These are phyloP conservation scores for Galaxea fascicularis DNA, from an alignment of 92 coral and sea anemone species.

Conservation along the genomic window DNA sequence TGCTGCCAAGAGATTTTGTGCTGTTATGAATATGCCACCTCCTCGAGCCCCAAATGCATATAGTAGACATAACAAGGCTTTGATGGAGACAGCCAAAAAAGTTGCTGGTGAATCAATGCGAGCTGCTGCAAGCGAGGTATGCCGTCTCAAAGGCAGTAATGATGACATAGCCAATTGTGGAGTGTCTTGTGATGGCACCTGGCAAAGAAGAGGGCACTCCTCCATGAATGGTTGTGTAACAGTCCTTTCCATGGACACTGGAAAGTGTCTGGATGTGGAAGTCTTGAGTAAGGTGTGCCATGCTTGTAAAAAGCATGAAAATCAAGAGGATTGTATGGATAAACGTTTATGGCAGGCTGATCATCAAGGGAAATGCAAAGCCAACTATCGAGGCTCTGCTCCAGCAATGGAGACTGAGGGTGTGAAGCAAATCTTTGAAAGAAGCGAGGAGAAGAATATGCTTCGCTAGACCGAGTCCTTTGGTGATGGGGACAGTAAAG, in stretches of 20 bases:
- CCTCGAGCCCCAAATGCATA: slow-evolving; percentile 17
- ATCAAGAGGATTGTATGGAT: not conserved
- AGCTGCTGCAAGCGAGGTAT: not conserved
- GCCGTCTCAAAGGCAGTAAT: not conserved
- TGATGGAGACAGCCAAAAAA: not conserved
- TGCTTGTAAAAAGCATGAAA: slow-evolving; percentile 26
- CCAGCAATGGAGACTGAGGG: slow-evolving; percentile 65
- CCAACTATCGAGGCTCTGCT: slow-evolving; percentile 57
- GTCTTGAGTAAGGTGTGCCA: slow-evolving; percentile 41
- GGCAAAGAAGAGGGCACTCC: slow-evolving; percentile 14
- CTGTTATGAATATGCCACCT: slow-evolving; percentile 46
- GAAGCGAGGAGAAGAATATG: slow-evolving; percentile 48
- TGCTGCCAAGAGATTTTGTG: slow-evolving; percentile 25
- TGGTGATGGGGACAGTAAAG: slow-evolving; percentile 73
- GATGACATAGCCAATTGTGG: slow-evolving; percentile 10
- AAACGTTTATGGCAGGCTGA: not conserved
- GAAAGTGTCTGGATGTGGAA: slow-evolving; percentile 40
- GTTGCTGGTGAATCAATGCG: not conserved
- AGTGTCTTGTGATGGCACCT: too few species aligned
- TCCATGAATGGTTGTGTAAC: slow-evolving; percentile 44
- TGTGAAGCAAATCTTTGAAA: slow-evolving; percentile 48
- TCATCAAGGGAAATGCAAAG: slow-evolving; percentile 35
- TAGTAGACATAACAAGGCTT: slow-evolving; percentile 33
- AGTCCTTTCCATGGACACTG: slow-evolving; percentile 27
- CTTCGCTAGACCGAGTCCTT: slow-evolving; percentile 46